phyloP scores from a whole-genome alignment of 2,797 vertebrate species.

The Catamblyrhynchus diadema region DNA sequence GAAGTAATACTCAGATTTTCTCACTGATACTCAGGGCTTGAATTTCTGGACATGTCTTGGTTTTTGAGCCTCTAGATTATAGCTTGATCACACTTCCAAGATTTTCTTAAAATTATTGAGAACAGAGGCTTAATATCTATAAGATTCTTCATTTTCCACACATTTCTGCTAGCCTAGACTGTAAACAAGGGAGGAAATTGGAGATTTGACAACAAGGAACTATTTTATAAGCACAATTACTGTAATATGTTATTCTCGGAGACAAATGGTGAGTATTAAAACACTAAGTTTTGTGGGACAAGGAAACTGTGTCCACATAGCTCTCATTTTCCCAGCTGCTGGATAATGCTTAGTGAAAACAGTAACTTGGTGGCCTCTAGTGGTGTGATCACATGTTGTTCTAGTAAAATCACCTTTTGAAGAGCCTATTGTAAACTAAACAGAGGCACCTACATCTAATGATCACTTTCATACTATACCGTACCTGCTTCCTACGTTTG shows the following conservation, averaged over 20 bases:
- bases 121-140: neutral
- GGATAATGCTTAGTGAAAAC: neutral
- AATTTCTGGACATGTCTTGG: neutral
- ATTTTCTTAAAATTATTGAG: neutral
- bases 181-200: neutral
- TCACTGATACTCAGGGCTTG: neutral
- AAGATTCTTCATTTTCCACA: neutral
- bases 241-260: neutral
- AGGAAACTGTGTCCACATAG: neutral
- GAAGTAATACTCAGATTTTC: neutral
- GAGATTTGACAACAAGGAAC: neutral
- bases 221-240: neutral
- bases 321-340: neutral
- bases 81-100: neutral
- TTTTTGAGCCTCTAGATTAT: neutral
- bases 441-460: neutral
- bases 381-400: neutral
- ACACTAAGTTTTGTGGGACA: neutral
- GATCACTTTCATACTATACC: neutral
- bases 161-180: neutral
- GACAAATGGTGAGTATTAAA: neutral
- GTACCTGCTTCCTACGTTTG: neutral
- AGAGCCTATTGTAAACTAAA: neutral
- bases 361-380: constrained; percentile 50
- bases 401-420: neutral